These are phyloP conservation scores for Limonius californicus DNA, from an alignment of 1,140 invertebrate species.

Conservation along the genomic window DNA sequence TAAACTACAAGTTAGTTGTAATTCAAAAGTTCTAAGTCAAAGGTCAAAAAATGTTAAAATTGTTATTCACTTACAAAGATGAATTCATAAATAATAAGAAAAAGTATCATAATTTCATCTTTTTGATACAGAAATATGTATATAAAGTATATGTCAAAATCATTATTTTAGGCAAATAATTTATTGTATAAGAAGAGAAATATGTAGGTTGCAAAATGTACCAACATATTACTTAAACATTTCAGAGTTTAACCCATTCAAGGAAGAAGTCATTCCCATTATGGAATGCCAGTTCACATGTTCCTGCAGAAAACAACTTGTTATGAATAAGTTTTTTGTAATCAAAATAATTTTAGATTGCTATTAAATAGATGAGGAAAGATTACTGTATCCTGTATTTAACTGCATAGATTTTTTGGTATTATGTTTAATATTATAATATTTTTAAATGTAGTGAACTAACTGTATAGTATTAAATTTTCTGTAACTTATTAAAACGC, in stretches of 20 bases:
- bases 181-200: no score
- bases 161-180: no score
- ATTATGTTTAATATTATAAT: no score
- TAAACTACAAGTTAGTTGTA: constrained; percentile 17
- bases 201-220: background rate
- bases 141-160: no score
- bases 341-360: background rate
- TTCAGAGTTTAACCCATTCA: background rate
- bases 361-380: no score
- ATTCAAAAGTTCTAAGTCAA: background rate
- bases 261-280: background rate
- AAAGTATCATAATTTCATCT: background rate
- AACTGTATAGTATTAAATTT: no score
- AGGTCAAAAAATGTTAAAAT: background rate
- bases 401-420: no score
- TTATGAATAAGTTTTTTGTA: background rate
- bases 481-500: no score
- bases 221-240: background rate
- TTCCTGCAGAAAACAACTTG: background rate
- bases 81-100: background rate
- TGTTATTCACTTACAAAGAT: background rate
- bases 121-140: background rate
- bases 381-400: no score
- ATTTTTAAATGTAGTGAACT: no score
- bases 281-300: background rate